Conservation (phyloP, 2,888 invertebrate species). For the Lasioglossum vierecki region DNA sequence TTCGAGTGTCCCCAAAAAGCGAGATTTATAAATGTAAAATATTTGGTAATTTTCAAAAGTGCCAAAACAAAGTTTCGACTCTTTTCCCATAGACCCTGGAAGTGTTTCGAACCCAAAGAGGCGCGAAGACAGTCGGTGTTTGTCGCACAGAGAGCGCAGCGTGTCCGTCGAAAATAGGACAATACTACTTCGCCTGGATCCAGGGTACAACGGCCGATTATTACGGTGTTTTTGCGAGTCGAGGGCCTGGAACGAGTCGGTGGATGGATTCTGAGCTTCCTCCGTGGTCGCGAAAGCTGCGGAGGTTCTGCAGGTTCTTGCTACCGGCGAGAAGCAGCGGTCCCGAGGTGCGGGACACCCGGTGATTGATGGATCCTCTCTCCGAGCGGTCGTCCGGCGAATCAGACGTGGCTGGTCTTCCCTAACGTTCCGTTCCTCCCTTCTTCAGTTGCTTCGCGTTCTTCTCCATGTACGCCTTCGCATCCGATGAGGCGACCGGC, state of each 20-base stretch:
- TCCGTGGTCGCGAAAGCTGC: conserved; percentile 74
- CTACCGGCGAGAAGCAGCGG: conserved; percentile 78
- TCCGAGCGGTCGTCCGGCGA: conserved; percentile 76
- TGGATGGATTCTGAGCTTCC: conserved; percentile 71
- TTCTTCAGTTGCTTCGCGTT: conserved; percentile 60
- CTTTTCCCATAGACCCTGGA: background rate
- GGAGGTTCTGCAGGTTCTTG: conserved; percentile 78
- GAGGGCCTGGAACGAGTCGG: conserved; percentile 61
- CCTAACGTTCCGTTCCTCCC: conserved; percentile 51
- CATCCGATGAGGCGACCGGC: conserved; percentile 69
- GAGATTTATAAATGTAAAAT: background rate
- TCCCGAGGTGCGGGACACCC: conserved; percentile 76
- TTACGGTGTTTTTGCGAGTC: conserved; percentile 70
- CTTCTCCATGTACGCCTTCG: conserved; percentile 64
- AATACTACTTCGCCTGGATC: conserved; percentile 43
- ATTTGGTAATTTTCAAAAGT: background rate
- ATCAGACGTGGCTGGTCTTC: conserved; percentile 67
- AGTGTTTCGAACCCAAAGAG: background rate
- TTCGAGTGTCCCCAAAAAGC: background rate
- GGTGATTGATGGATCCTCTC: conserved; percentile 82
- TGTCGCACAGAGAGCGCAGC: background rate
- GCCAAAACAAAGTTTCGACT: background rate
- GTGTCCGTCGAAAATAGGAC: conserved; percentile 38
- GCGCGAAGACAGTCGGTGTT: background rate
- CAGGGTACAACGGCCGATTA: conserved; percentile 64